These are phyloP conservation scores for Zingel zingel DNA, from an alignment of 2,113 vertebrate genomes.

Conservation along the genomic window DNA sequence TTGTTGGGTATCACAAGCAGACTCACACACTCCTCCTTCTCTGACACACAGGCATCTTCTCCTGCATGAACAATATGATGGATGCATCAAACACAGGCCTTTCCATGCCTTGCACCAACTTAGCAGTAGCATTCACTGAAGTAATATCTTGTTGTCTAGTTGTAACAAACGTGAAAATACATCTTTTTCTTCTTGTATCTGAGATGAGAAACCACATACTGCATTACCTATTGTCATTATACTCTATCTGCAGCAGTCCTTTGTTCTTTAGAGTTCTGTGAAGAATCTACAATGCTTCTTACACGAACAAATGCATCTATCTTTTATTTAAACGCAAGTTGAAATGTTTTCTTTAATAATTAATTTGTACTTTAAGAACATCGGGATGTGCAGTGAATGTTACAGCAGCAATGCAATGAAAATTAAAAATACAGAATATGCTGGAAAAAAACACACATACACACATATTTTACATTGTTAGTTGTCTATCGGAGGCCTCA, in stretches of 20 bases:
- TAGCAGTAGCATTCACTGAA: background rate
- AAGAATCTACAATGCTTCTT: constrained; percentile 16
- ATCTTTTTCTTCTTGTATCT: background rate
- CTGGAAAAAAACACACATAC: background rate
- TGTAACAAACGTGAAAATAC: background rate
- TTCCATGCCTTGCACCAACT: background rate
- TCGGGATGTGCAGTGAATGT: constrained; percentile 19
- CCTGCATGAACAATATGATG: background rate
- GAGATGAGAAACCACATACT: background rate
- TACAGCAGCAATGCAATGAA: constrained; percentile 21
- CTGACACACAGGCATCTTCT: background rate
- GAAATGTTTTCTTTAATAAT: constrained; percentile 50
- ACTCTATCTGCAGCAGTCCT: background rate
- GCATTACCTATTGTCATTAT: background rate
- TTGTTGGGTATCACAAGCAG: background rate
- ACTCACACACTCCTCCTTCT: background rate
- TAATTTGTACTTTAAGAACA: constrained; percentile 33
- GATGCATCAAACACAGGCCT: background rate
- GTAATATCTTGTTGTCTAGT: too few species aligned
- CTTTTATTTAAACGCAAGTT: constrained; percentile 52
- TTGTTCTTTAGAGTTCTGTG: constrained; percentile 3
- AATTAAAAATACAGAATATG: constrained; percentile 27
- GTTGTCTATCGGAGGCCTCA: constrained; percentile 10
- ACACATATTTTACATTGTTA: constrained; percentile 15
- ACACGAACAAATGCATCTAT: constrained; percentile 37